These are phyloP conservation scores for Yoshiicerus persimilis DNA, from an alignment of 1,140 invertebrate genomes.

Conservation along the genomic window DNA sequence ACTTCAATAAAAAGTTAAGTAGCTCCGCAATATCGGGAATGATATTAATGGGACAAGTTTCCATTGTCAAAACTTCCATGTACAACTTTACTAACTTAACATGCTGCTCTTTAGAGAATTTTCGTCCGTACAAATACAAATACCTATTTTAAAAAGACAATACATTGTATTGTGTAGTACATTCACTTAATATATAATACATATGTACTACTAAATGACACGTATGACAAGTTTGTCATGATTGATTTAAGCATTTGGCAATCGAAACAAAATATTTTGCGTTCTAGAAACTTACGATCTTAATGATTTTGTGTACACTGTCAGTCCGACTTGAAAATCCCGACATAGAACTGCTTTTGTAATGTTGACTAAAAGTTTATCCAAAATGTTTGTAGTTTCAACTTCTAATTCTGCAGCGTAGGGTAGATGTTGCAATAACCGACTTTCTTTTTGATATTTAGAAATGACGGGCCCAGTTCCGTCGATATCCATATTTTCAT, in stretches of 20 bases:
- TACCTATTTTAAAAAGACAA: conserved; percentile 63
- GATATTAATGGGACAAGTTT: conserved; percentile 72
- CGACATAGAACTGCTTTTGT: conserved; percentile 45
- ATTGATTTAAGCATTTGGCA: no score
- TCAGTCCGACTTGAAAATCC: conserved; percentile 50
- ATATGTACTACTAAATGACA: not conserved
- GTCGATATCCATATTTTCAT: not conserved
- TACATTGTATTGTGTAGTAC: not conserved
- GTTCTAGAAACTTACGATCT: conserved; percentile 29
- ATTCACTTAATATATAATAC: not conserved
- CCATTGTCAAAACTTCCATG: conserved; percentile 74
- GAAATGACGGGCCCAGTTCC: not conserved
- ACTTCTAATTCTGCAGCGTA: conserved; percentile 47
- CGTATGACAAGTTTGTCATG: no score
- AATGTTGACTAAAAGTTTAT: conserved; percentile 49
- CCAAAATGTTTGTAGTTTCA: conserved; percentile 47
- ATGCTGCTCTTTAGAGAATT: conserved; percentile 89
- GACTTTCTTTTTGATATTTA: conserved; percentile 47
- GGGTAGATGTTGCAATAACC: conserved; percentile 50
- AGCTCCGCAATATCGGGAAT: conserved; percentile 68
- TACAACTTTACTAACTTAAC: conserved; percentile 80
- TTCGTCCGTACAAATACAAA: conserved; percentile 77
- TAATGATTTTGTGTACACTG: conserved; percentile 48
- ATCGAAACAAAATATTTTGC: not conserved
- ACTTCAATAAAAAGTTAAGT: conserved; percentile 61